Conservation (phyloP, 2,797 vertebrate genomes). For the Microctenopoma lineatum region DNA sequence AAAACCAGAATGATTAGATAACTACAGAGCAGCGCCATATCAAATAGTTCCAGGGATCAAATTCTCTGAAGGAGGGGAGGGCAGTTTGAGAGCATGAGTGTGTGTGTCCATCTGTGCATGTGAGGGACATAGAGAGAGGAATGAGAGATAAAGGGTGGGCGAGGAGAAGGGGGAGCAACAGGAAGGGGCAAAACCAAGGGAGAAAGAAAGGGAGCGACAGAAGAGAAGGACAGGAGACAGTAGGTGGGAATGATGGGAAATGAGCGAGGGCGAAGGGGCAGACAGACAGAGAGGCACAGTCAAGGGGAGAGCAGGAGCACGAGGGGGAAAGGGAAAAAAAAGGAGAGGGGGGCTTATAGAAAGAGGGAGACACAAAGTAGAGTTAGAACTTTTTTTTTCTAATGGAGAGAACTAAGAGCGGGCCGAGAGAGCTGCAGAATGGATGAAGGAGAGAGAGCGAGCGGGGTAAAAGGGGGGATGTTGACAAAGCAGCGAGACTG, state of each 20-base stretch:
- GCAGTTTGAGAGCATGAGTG: slow-evolving; percentile 45
- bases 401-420: slow-evolving; percentile 69
- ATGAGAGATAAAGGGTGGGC: slow-evolving; percentile 74
- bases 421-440: slow-evolving; percentile 72
- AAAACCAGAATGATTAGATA: slow-evolving; percentile 68
- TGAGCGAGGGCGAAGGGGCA: slow-evolving; percentile 81
- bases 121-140: slow-evolving; percentile 68
- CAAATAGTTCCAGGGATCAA: slow-evolving; percentile 80
- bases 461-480: slow-evolving; percentile 79
- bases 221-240: slow-evolving; percentile 78
- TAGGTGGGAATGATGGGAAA: slow-evolving; percentile 84
- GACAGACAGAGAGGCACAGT: slow-evolving; percentile 84
- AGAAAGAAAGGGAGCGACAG: slow-evolving; percentile 68
- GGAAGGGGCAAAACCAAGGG: slow-evolving; percentile 70
- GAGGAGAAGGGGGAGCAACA: slow-evolving; percentile 40
- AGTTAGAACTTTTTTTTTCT: slow-evolving; percentile 74
- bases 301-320: slow-evolving; percentile 76
- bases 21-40: slow-evolving; percentile 71
- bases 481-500: slow-evolving; percentile 87
- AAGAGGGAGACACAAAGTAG: slow-evolving; percentile 77
- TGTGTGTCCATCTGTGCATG: slow-evolving; percentile 73
- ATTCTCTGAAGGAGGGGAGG: slow-evolving; percentile 68
- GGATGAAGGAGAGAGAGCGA: slow-evolving; percentile 71
- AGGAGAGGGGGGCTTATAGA: slow-evolving; percentile 72
- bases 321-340: slow-evolving; percentile 43